Conservation (phyloP, 2,113 vertebrate genomes). For the Cavia porcellus region DNA sequence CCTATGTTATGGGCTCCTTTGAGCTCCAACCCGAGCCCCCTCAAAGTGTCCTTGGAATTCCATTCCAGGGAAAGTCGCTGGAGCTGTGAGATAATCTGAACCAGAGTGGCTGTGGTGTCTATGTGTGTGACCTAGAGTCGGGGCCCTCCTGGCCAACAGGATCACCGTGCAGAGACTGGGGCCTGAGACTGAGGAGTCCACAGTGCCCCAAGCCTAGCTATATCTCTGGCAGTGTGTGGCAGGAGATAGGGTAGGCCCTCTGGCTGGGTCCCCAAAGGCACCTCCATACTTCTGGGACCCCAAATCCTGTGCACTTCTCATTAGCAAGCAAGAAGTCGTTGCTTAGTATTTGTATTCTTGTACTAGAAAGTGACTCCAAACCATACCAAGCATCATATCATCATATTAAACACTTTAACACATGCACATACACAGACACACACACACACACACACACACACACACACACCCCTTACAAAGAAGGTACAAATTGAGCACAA, state of each 20-base stretch:
- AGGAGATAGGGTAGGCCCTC: not conserved
- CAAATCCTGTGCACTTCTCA: not conserved
- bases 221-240: not conserved
- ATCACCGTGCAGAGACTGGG: accelerated
- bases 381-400: not conserved
- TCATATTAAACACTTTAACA: not conserved
- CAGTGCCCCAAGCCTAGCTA: not conserved
- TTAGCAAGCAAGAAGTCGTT: not conserved
- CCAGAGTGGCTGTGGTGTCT: not conserved
- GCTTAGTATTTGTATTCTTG: not conserved
- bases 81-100: not conserved
- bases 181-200: not conserved
- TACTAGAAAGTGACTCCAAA: not conserved
- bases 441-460: too few relatives aligned
- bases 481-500: not conserved
- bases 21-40: constrained; percentile 1
- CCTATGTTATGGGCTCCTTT: constrained; percentile 63
- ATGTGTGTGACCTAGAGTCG: not conserved
- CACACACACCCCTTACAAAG: not conserved
- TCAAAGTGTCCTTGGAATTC: constrained; percentile 61
- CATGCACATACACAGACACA: not conserved
- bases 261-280: not conserved
- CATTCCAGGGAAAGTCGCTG: not conserved
- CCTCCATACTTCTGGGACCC: not conserved
- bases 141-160: not conserved